Conservation (phyloP, 2,113 vertebrate genomes). For the Talpa occidentalis region DNA sequence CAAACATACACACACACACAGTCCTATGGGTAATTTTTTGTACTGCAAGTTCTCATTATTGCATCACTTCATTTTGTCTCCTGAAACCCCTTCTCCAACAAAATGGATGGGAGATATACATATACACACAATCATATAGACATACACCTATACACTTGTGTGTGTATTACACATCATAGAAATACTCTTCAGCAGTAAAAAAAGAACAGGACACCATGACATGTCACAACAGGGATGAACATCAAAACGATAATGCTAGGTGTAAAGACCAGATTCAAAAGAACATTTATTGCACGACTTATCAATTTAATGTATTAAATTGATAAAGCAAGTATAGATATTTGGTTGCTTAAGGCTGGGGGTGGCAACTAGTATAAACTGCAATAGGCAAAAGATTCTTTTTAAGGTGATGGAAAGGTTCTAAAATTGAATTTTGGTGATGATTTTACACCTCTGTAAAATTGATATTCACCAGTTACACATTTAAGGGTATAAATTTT, state of each 20-base stretch:
- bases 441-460: neutral
- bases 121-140: neutral
- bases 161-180: neutral
- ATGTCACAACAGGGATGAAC: neutral
- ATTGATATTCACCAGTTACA: constrained; percentile 6
- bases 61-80: too few species aligned
- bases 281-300: neutral
- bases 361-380: neutral
- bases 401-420: neutral
- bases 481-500: neutral
- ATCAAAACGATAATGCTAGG: neutral
- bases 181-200: neutral
- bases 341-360: neutral
- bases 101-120: accelerated
- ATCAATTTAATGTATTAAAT: constrained; percentile 27
- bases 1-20: too few species aligned
- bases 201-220: neutral
- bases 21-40: too few species aligned
- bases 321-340: neutral
- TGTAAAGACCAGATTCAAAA: constrained; percentile 31
- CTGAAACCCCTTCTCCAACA: too few species aligned
- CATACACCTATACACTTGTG: neutral
- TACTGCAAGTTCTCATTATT: too few species aligned
- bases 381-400: neutral
- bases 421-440: constrained; percentile 5